Conservation (phyloP, 1,140 invertebrate genomes). For the Oncopodura yosiiana region DNA sequence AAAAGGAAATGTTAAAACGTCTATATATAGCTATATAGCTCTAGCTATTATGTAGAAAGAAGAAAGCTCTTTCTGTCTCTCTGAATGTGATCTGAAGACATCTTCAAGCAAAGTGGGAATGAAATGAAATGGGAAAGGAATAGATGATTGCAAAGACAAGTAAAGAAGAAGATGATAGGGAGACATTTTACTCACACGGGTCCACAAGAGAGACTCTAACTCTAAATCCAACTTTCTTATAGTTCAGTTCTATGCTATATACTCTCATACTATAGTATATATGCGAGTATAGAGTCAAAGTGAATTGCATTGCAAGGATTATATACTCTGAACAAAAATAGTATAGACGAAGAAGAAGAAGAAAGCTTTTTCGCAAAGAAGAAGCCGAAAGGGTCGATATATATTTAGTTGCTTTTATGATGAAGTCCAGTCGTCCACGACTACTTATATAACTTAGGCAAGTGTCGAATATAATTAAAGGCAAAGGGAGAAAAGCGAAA, state of each 20-base stretch:
- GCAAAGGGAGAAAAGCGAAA: conserved; percentile 22
- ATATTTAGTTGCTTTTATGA: conserved; percentile 30
- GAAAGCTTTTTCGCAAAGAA: background rate
- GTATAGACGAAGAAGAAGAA: background rate
- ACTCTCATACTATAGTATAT: too few relatives aligned
- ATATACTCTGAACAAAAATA: background rate
- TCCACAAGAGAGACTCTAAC: too few relatives aligned
- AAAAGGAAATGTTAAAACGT: background rate
- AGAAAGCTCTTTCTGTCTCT: background rate
- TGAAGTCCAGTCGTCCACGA: too few relatives aligned
- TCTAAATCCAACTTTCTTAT: too few relatives aligned
- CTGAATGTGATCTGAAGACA: background rate
- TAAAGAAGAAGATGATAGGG: conserved; percentile 19
- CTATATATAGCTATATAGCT: background rate
- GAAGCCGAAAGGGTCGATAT: conserved; percentile 21
- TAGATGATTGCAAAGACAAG: conserved; percentile 24
- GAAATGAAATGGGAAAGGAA: conserved; percentile 10
- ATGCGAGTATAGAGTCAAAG: background rate
- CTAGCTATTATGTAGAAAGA: background rate
- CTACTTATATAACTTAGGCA: too few relatives aligned
- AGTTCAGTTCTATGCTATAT: too few relatives aligned
- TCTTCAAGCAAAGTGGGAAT: background rate
- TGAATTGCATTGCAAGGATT: conserved; percentile 15
- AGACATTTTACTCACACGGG: too few relatives aligned
- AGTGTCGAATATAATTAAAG: conserved; percentile 35